A percentile compares a stretch with the other conserved stretches of the same genome.
Conservation (phyloP, 1,140 invertebrate genomes). For the Neotoxoptera formosana region DNA sequence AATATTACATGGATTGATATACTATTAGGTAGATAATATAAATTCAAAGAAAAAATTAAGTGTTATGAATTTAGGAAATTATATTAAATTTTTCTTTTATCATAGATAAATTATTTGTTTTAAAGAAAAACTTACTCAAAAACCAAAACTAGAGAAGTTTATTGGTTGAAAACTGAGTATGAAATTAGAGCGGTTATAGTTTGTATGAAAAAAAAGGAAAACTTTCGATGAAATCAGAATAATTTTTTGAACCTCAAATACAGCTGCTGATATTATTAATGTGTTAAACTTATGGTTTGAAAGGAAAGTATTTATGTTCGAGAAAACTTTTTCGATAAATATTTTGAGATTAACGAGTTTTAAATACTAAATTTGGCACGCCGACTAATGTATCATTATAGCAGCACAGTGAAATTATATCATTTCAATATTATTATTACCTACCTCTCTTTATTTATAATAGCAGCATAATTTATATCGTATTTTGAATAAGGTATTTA, state of each 20-base stretch:
- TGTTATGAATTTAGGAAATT: background rate
- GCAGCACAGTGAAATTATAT: background rate
- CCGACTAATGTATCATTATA: background rate
- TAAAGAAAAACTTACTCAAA: background rate
- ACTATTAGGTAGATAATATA: background rate
- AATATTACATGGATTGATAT: background rate
- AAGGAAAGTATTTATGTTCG: conserved; percentile 15
- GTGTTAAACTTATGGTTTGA: conserved; percentile 18
- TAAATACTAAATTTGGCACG: conserved; percentile 23
- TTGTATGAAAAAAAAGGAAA: background rate
- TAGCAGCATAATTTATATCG: background rate
- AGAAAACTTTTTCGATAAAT: conserved; percentile 44
- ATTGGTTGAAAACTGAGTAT: background rate
- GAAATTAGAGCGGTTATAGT: background rate
- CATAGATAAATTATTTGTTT: background rate
- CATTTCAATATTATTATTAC: background rate
- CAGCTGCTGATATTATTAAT: conserved; percentile 49
- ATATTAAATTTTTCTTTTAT: background rate
- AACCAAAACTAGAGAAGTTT: background rate
- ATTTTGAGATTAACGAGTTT: conserved; percentile 39
- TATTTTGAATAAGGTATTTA: background rate
- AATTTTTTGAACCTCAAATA: conserved; percentile 34
- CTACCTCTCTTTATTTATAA: background rate
- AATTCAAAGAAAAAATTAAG: background rate
- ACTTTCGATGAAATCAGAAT: conserved; percentile 49